These are phyloP conservation scores for Triplophysa siluroides DNA, from an alignment of 2,113 vertebrate species.

Conservation along the genomic window DNA sequence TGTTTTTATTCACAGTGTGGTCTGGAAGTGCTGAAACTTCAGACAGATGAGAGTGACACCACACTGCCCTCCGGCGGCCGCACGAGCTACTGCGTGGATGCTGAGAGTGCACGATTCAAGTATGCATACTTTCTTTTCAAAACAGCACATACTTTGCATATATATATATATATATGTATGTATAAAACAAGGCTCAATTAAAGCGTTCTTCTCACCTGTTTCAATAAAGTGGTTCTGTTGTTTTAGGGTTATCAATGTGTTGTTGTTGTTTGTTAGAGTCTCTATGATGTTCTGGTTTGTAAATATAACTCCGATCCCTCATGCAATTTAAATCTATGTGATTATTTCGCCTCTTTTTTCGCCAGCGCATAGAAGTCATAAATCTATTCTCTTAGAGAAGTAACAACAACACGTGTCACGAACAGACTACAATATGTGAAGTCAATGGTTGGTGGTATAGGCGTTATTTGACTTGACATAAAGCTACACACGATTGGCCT, in stretches of 20 bases:
- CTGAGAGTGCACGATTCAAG: not conserved
- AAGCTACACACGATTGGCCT: too few species aligned
- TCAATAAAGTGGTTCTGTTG: not conserved
- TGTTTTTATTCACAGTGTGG: not conserved
- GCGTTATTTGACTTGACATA: too few species aligned
- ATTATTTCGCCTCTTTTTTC: too few species aligned
- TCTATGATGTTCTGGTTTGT: too few species aligned
- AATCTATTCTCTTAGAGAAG: too few species aligned
- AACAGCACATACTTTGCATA: constrained; percentile 41
- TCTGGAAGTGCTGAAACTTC: not conserved
- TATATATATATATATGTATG: not conserved
- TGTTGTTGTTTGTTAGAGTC: not conserved
- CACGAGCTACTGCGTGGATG: constrained; percentile 32
- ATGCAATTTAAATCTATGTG: too few species aligned
- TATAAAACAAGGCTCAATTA: not conserved
- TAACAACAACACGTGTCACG: too few species aligned
- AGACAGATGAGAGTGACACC: constrained; percentile 59
- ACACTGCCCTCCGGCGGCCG: constrained; percentile 73
- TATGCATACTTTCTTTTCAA: not conserved
- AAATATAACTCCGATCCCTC: too few species aligned
- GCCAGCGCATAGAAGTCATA: too few species aligned
- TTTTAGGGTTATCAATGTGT: not conserved
- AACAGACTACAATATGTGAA: too few species aligned
- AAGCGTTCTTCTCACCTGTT: constrained; percentile 24
- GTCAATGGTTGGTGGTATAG: too few species aligned